These are phyloP conservation scores for Tiliqua scincoides DNA, from an alignment of 2,113 vertebrate genomes.

Conservation along the genomic window DNA sequence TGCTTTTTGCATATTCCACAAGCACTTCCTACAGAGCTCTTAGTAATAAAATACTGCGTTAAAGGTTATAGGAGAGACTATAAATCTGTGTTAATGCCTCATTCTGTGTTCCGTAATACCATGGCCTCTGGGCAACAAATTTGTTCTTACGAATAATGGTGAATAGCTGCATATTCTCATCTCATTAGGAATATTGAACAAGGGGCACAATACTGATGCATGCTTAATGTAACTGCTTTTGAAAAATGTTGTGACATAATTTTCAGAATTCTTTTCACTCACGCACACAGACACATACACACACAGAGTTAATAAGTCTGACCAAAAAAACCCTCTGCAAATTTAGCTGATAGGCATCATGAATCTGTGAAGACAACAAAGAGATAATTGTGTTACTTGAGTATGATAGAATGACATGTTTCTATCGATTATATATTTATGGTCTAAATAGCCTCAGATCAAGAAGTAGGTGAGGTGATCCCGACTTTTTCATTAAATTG, in stretches of 20 bases:
- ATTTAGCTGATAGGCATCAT: neutral
- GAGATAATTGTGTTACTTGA: neutral
- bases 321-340: neutral
- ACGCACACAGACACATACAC: neutral
- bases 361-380: neutral
- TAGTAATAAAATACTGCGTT: conserved; percentile 57
- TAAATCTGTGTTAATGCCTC: conserved; percentile 53
- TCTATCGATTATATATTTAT: neutral
- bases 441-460: neutral
- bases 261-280: conserved; percentile 32
- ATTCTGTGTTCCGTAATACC: conserved; percentile 12
- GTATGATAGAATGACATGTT: neutral
- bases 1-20: conserved; percentile 55
- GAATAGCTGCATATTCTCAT: conserved; percentile 30
- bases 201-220: neutral
- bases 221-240: conserved; percentile 15
- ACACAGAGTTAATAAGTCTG: conserved; percentile 25
- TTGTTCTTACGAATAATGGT: conserved; percentile 38
- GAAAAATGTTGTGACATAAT: conserved; percentile 25
- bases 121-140: conserved; percentile 37
- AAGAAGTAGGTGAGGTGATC: neutral
- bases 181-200: conserved; percentile 28
- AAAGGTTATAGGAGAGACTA: conserved; percentile 51
- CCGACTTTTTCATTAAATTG: neutral
- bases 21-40: conserved; percentile 42